Percentiles rank a stretch among this genome's conserved stretches.
Evolutionary conservation across 1,140 invertebrate genomes (phyloP).

Genomic region (Diorhabda elongata): DNA sequence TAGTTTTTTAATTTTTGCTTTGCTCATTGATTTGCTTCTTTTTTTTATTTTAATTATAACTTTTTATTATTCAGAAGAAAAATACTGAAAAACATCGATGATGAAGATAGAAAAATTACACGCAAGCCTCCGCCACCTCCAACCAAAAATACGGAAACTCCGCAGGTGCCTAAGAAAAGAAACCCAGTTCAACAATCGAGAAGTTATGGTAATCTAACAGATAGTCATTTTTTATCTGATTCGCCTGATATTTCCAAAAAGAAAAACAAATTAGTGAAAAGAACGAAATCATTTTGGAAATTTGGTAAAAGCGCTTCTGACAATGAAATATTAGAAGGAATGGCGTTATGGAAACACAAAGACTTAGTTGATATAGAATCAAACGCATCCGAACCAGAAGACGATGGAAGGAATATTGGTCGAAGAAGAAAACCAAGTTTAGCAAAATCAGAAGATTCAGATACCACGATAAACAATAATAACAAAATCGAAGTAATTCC

Average conservation of each 20-base stretch:
- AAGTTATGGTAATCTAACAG: conserved; percentile 51
- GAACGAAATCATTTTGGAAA: conserved; percentile 81
- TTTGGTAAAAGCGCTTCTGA: conserved; percentile 67
- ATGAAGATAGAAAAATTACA: conserved; percentile 53
- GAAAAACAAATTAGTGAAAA: conserved; percentile 61
- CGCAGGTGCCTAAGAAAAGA: conserved; percentile 44
- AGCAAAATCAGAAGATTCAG: conserved; percentile 42
- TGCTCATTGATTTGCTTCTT: too few species aligned
- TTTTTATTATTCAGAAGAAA: conserved; percentile 8
- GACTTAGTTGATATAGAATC: conserved; percentile 68
- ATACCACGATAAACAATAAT: conserved; percentile 40
- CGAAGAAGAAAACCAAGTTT: neutral
- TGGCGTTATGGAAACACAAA: conserved; percentile 80
- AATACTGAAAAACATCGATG: conserved; percentile 39
- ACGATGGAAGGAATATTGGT: neutral
- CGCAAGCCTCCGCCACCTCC: conserved; percentile 51
- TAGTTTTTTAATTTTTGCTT: too few species aligned
- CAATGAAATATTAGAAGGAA: conserved; percentile 72
- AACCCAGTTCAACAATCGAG: conserved; percentile 42
- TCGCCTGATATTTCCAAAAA: conserved; percentile 47
- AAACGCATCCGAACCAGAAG: conserved; percentile 41
- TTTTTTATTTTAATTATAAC: too few species aligned
- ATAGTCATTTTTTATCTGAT: conserved; percentile 52
- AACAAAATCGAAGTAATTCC: conserved; percentile 16
- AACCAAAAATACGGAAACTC: conserved; percentile 24